phyloP scores from a whole-genome alignment of 2,888 invertebrate genomes.

The Argyresthia albistria region DNA sequence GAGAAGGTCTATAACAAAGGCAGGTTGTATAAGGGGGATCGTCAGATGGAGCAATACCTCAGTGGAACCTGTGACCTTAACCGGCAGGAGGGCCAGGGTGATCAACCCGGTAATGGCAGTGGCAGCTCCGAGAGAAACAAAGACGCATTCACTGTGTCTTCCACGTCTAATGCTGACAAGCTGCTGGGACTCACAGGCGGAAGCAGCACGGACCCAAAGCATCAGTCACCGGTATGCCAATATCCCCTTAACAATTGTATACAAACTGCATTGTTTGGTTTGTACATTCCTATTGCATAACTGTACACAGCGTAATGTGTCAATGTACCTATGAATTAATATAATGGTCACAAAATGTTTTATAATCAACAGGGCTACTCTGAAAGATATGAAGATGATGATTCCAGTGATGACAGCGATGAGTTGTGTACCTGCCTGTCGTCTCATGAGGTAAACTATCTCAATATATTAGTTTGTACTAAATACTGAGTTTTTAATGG shows the following conservation, averaged over 20 bases:
- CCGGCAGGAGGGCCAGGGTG: constrained; percentile 30
- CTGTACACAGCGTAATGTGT: no score
- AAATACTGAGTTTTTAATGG: no score
- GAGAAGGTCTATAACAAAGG: constrained; percentile 58
- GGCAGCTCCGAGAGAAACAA: constrained; percentile 47
- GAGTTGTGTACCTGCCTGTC: constrained; percentile 62
- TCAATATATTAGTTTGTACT: not conserved
- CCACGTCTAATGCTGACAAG: constrained; percentile 59
- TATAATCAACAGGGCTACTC: constrained; percentile 34
- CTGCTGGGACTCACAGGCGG: constrained; percentile 35
- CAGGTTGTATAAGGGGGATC: constrained; percentile 52
- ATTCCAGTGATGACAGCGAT: constrained; percentile 51
- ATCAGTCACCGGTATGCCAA: constrained; percentile 22
- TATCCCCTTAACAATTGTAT: no score
- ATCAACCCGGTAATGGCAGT: constrained; percentile 52
- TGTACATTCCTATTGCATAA: no score
- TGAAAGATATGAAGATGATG: constrained; percentile 40
- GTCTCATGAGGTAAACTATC: constrained; percentile 44
- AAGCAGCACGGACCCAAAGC: not conserved
- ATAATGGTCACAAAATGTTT: not conserved
- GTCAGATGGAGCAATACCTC: constrained; percentile 32
- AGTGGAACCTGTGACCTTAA: constrained; percentile 29
- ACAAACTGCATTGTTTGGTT: no score
- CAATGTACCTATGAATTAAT: not conserved
- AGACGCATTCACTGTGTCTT: constrained; percentile 43